These are phyloP conservation scores for Elymnias hypermnestra DNA, from an alignment of 1,140 invertebrate species.

Conservation along the genomic window DNA sequence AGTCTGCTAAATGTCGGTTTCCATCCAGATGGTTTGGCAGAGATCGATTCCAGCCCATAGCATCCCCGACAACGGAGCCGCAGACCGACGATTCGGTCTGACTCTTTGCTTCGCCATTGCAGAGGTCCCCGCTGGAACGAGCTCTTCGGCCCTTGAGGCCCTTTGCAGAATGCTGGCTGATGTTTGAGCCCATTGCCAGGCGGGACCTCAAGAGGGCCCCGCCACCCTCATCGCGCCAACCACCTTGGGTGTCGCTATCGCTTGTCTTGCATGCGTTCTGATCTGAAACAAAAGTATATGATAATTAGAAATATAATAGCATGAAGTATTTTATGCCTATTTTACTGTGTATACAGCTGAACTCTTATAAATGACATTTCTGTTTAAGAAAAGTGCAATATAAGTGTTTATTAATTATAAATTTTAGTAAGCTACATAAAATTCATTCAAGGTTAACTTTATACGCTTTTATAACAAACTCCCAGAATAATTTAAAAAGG, in stretches of 20 bases:
- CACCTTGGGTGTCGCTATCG: slow-evolving; percentile 32
- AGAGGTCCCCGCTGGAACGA: slow-evolving; percentile 82
- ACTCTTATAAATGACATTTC: too few species aligned
- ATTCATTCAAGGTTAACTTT: too few species aligned
- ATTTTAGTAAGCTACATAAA: too few species aligned
- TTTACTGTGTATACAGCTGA: too few species aligned
- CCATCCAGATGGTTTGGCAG: slow-evolving; percentile 85
- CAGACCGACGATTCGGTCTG: slow-evolving; percentile 80
- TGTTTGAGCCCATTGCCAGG: slow-evolving; percentile 83
- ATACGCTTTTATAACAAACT: too few species aligned
- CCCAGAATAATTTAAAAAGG: too few species aligned
- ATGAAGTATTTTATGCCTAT: too few species aligned
- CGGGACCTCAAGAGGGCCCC: slow-evolving; percentile 64
- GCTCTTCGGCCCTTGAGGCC: slow-evolving; percentile 81
- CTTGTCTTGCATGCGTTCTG: slow-evolving; percentile 30
- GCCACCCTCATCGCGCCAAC: slow-evolving; percentile 53
- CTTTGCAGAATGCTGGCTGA: slow-evolving; percentile 83
- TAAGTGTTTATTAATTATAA: too few species aligned
- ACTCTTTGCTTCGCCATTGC: slow-evolving; percentile 83
- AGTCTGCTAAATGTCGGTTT: slow-evolving; percentile 75
- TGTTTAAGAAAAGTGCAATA: too few species aligned
- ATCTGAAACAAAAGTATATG: slow-evolving; percentile 33
- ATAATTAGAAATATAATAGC: not conserved
- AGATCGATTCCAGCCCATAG: slow-evolving; percentile 75
- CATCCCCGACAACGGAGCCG: slow-evolving; percentile 66